Base-by-base conservation (phyloP, 2,113 vertebrate genomes). In the Micromys minutus region DNA sequence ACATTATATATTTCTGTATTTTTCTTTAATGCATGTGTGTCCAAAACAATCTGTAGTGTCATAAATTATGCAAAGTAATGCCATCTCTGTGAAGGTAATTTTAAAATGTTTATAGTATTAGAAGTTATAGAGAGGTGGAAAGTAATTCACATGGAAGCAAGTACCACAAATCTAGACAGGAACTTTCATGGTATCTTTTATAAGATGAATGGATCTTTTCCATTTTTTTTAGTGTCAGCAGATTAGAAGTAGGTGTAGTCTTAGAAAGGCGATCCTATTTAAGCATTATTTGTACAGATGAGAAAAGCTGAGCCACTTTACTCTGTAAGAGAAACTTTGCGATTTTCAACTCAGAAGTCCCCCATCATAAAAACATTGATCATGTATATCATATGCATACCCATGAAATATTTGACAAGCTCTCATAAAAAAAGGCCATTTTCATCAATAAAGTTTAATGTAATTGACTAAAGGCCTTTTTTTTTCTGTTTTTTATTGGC, bases 121-220 rank as follows among this genome's bases (percentile, higher is more conserved):
- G 17, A 69, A 83, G 61, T 22, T 92, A 67, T 7, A 4, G 2
- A 83, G 65, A 16, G 13, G 0, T 47, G 3, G 31, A 80, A 94
- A 94, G 79, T 22, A 72, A 84, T 91, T 87, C 93, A 89, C 75
- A 45, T 47, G n/a, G 77, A 61, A 92, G 26, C 16, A 95, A 86
- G 47, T 89, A n/a, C 10, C 15, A 77, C 19, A 63, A 79, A 6
- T 95, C 39, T 90, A 95, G 61, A 69, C 22, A 90, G 77, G 29
- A 80, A 88, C 67, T 81, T 1, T 90, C 7, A 50, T 39, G 19
- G 2, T 67, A 63, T 1, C 26, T 88, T 92, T 92, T 79, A 77
- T 57, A 36, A 92, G 24, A 89, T 52, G 31, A 24, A 52, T 34
- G 1, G 34, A 6, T 83, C 39, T 52, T 96, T 45, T 21, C 72